phyloP scores from a whole-genome alignment of 1,140 invertebrate species.

The Cyrtorhinus lividipennis region DNA sequence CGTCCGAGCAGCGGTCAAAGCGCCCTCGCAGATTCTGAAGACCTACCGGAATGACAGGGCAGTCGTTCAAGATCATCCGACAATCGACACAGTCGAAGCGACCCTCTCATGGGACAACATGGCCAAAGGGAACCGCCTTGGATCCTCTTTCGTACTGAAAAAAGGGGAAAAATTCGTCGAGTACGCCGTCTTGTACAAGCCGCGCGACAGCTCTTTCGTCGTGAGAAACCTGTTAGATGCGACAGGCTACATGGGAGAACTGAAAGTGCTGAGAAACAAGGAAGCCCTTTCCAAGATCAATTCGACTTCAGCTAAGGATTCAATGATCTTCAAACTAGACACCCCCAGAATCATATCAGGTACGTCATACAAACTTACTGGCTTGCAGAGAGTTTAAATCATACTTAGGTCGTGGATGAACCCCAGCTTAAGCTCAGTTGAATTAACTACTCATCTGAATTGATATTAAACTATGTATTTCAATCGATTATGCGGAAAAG shows the following conservation, averaged over 20 bases:
- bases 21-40: no score
- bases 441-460: no score
- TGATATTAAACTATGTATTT: no score
- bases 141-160: conserved; percentile 9
- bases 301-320: neutral
- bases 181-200: conserved; percentile 11
- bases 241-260: conserved; percentile 6
- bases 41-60: no score
- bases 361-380: no score
- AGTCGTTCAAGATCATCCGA: neutral
- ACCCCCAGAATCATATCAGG: conserved; percentile 13
- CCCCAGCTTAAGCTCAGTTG: no score
- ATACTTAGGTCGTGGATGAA: no score
- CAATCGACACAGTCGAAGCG: conserved; percentile 4
- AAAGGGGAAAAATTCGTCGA: conserved; percentile 3
- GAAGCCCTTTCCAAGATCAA: neutral
- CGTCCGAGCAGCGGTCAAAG: no score
- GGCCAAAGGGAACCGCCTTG: neutral
- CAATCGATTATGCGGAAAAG: no score
- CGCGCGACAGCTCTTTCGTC: neutral
- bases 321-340: conserved; percentile 6
- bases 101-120: conserved; percentile 13
- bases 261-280: conserved; percentile 1
- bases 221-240: conserved; percentile 6
- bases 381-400: no score